Evolutionary conservation across 2,797 vertebrate species (phyloP).

Genomic region (Leptoclinus maculatus): DNA sequence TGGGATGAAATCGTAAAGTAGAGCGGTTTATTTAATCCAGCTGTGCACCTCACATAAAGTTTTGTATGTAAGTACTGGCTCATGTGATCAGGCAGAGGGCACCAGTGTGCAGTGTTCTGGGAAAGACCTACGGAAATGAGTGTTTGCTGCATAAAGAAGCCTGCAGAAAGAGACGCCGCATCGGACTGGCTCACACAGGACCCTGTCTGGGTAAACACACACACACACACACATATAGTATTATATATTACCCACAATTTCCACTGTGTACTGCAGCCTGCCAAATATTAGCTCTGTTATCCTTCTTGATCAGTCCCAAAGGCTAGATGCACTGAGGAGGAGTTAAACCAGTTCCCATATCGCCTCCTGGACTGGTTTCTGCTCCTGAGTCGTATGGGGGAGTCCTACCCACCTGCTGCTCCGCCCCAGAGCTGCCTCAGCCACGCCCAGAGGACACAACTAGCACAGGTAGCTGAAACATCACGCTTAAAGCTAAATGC

Average conservation of each 20-base stretch:
- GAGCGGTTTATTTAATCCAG: constrained; percentile 7
- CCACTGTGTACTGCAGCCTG: constrained; percentile 15
- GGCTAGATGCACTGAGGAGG: constrained; percentile 73
- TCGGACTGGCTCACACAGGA: constrained; percentile 78
- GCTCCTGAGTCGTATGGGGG: constrained; percentile 82
- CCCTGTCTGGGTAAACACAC: constrained; percentile 77
- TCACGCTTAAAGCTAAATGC: background rate
- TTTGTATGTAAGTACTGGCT: constrained; percentile 38
- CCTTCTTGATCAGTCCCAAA: constrained; percentile 67
- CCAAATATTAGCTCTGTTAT: constrained; percentile 34
- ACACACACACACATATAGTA: constrained; percentile 18
- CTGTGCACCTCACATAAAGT: constrained; percentile 2
- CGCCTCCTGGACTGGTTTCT: constrained; percentile 86
- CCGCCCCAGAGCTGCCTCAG: constrained; percentile 75
- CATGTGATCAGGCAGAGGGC: constrained; percentile 75
- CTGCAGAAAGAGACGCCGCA: constrained; percentile 80
- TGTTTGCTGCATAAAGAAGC: constrained; percentile 84
- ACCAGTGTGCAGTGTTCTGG: constrained; percentile 84
- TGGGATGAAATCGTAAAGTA: background rate
- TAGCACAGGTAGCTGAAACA: constrained; percentile 73
- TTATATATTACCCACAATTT: constrained; percentile 27
- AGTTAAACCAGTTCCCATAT: constrained; percentile 84
- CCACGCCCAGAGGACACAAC: constrained; percentile 69
- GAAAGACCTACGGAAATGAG: constrained; percentile 80
- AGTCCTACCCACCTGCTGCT: constrained; percentile 67